Evolutionary conservation across 1,140 invertebrate genomes (phyloP).

Genomic region (Drosophila melanogaster): Release_6_plus_ISO1_MT NC_004354.4:15319501-15320000

Average conservation of each 20-base stretch:
- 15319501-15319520: too few species aligned
- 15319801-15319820: constrained; percentile 74
- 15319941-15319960: constrained; percentile 13
- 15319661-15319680: too few species aligned
- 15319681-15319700: too few species aligned
- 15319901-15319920: constrained; percentile 7
- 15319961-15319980: constrained; percentile 39
- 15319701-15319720: neutral
- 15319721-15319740: neutral
- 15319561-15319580: neutral
- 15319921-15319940: too few species aligned
- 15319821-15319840: constrained; percentile 49
- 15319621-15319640: neutral
- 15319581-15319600: neutral
- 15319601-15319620: neutral
- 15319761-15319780: constrained; percentile 62
- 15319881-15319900: constrained; percentile 1
- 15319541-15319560: constrained; percentile 1
- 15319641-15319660: neutral
- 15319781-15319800: constrained; percentile 81
- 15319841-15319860: constrained; percentile 75
- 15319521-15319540: constrained; percentile 2
- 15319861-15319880: constrained; percentile 33
- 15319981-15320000: too few species aligned
- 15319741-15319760: constrained; percentile 41